Conservation (phyloP, 1,140 invertebrate species). For the Ridgeia piscesae region DNA sequence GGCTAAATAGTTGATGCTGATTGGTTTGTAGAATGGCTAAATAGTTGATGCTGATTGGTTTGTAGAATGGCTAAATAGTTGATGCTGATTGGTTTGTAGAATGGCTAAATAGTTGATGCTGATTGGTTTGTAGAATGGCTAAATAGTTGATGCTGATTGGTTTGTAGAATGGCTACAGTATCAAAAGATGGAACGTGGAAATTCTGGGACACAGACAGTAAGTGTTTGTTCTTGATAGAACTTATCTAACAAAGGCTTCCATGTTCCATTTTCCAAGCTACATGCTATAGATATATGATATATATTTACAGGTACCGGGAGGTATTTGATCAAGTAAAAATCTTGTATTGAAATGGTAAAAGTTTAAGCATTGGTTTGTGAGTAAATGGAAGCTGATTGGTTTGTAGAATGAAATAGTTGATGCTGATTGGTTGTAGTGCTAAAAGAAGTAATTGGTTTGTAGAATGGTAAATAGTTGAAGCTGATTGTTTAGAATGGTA, state of each 20-base stretch:
- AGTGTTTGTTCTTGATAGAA: constrained; percentile 19
- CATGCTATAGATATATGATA: too few species aligned
- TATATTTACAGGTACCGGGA: too few species aligned
- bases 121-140: constrained; percentile 22
- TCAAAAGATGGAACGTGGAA: constrained; percentile 87
- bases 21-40: constrained; percentile 68
- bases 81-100: constrained; percentile 50
- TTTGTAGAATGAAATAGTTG: too few species aligned
- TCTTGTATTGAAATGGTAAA: too few species aligned
- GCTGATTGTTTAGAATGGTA: too few species aligned
- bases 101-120: constrained; percentile 66
- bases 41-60: constrained; percentile 29
- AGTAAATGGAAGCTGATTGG: too few species aligned
- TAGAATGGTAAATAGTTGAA: too few species aligned
- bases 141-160: constrained; percentile 19
- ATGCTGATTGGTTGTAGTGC: too few species aligned
- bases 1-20: constrained; percentile 60
- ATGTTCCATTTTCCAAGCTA: too few species aligned
- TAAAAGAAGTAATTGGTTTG: too few species aligned
- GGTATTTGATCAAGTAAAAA: too few species aligned
- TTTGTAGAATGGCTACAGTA: constrained; percentile 73
- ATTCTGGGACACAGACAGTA: constrained; percentile 76
- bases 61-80: constrained; percentile 70
- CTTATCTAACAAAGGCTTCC: neutral
- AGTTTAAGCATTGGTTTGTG: too few species aligned